Conservation (phyloP, 2,888 invertebrate species). For the Caenorhabditis sp. region DNA sequence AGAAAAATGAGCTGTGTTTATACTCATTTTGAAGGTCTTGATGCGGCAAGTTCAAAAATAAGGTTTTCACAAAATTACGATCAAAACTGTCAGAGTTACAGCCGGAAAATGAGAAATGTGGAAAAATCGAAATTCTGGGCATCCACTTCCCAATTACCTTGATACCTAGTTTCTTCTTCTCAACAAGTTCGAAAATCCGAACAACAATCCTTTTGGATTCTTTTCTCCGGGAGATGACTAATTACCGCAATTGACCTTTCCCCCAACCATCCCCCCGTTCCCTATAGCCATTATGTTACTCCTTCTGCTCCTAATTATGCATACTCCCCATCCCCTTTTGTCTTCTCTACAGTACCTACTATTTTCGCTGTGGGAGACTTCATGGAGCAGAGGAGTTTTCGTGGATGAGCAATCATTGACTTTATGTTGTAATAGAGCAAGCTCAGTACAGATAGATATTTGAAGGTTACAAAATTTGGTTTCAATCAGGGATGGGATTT, state of each 20-base stretch:
- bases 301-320: conserved; percentile 40
- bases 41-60: no score
- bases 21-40: no score
- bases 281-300: conserved; percentile 35
- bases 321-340: not conserved
- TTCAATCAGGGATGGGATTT: no score
- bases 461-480: no score
- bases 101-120: no score
- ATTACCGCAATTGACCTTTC: conserved; percentile 58
- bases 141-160: not conserved
- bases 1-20: no score
- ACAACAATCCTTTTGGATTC: not conserved
- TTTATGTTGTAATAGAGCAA: no score
- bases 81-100: no score
- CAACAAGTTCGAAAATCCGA: conserved; percentile 15
- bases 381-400: not conserved
- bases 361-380: conserved; percentile 29
- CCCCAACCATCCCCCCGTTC: not conserved
- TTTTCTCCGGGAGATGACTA: conserved; percentile 23
- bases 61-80: no score
- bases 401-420: not conserved
- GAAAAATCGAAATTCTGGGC: no score
- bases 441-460: no score
- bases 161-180: not conserved
- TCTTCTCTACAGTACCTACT: conserved; percentile 19